Base-by-base conservation (phyloP, 2,888 invertebrate genomes). In the Cheilosia impressa region DNA sequence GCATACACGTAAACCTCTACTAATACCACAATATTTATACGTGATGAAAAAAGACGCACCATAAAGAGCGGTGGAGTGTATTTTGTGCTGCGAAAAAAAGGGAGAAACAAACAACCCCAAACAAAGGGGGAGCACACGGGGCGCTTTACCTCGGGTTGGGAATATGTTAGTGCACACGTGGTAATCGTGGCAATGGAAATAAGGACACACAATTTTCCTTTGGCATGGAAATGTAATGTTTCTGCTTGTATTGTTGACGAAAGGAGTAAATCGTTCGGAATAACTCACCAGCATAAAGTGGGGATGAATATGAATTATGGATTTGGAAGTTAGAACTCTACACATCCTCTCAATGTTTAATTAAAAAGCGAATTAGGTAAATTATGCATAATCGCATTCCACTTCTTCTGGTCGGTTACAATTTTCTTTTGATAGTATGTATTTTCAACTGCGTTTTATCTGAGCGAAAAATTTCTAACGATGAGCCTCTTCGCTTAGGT, bases 191-290 rank as follows among this genome's bases (percentile, higher is more conserved):
- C 52, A 72, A 72, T 52, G 60, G 50, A 72, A 27, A 52, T 60
- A 60, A 72, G 60, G 60, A 72, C 50, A 72, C 60, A 72, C 52
- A 72, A 38, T 41, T 60, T 72, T 38, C 50, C 71, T 60, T 72
- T 72, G 71, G 47, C 60, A 60, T 60, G 71, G 41, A 72, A 72
- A 60, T 52, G 52, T 52, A 50, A 41, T 60, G 27, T 72, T 72
- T 60, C 60, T 13, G 22, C 45, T 27, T 27, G 41, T 60, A 43
- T 60, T 47, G 4, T 19, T 45, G 31, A 19, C 43, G 55, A 38
- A 50, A 19, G 52, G 19, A 22, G 6, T 38, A 41, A 43, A 43
- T 41, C n/a, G 24, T 24, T 43, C 9, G 60, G 24, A 24, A 60
- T 43, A 60, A 58, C 22, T 58, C 9, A 15, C 15, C 3, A n/a